phyloP scores from a whole-genome alignment of 2,888 invertebrate species.

The Noctua comes region DNA sequence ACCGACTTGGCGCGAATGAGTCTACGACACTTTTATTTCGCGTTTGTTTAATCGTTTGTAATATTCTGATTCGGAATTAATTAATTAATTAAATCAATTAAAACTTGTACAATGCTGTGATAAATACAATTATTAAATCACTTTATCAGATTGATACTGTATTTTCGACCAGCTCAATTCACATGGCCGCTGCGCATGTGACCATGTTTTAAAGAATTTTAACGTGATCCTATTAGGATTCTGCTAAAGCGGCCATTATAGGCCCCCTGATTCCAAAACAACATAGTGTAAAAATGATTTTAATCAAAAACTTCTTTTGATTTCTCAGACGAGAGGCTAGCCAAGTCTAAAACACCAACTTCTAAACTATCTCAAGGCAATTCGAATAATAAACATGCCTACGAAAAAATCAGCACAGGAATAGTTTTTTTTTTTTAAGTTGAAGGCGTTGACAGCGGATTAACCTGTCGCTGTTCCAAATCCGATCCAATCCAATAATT shows the following conservation, averaged over 20 bases:
- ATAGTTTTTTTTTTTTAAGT: slow-evolving; percentile 19
- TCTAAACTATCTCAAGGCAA: neutral
- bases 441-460: slow-evolving; percentile 39
- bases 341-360: neutral
- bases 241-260: neutral
- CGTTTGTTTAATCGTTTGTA: neutral
- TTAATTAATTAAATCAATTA: no score
- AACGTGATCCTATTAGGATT: no score
- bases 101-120: neutral
- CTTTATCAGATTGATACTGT: neutral
- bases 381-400: neutral
- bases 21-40: slow-evolving; percentile 30
- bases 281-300: neutral
- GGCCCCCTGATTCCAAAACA: neutral
- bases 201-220: no score
- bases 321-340: neutral
- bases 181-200: neutral
- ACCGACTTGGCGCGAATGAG: slow-evolving; percentile 53
- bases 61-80: neutral
- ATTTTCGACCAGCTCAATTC: neutral
- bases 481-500: slow-evolving; percentile 47
- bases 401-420: neutral
- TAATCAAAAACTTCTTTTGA: neutral
- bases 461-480: slow-evolving; percentile 40
- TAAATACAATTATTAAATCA: neutral